Conservation (phyloP, 2,888 invertebrate species). For the Andricus quercusramuli region DNA sequence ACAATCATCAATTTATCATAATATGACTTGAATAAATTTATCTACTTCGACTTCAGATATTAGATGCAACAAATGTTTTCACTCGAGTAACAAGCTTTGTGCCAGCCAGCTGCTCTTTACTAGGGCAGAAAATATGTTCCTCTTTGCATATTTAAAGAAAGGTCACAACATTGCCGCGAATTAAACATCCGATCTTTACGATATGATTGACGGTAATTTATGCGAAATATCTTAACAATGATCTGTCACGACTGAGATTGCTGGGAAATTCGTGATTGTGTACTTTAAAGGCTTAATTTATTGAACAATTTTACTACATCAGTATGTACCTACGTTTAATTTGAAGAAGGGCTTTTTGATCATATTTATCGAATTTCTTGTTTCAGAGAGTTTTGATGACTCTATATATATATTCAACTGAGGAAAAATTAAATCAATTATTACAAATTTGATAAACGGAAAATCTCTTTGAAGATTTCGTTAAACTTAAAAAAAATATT, state of each 20-base stretch:
- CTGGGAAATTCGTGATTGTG: constrained; percentile 33
- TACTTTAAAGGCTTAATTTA: constrained; percentile 10
- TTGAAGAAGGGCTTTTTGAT: not conserved
- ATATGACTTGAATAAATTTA: too few relatives aligned
- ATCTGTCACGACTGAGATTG: constrained; percentile 34
- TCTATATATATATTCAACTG: not conserved
- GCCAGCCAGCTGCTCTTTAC: not conserved
- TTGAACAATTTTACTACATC: constrained; percentile 5
- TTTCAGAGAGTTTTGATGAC: not conserved
- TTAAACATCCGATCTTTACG: constrained; percentile 18
- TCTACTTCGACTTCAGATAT: not conserved
- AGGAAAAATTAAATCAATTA: too few relatives aligned
- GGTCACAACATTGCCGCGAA: constrained; percentile 34
- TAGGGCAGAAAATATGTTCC: constrained; percentile 34
- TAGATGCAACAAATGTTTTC: constrained; percentile 20
- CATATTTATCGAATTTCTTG: not conserved
- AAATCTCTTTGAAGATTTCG: too few relatives aligned
- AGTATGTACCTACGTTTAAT: not conserved
- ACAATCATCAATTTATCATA: too few relatives aligned
- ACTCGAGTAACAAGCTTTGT: constrained; percentile 11
- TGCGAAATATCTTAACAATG: constrained; percentile 35
- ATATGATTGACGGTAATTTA: constrained; percentile 28
- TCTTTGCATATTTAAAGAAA: constrained; percentile 32
- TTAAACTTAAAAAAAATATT: too few relatives aligned
- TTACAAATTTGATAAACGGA: too few relatives aligned